phyloP scores from a whole-genome alignment of 2,113 vertebrate species.

The Esox niger region DNA sequence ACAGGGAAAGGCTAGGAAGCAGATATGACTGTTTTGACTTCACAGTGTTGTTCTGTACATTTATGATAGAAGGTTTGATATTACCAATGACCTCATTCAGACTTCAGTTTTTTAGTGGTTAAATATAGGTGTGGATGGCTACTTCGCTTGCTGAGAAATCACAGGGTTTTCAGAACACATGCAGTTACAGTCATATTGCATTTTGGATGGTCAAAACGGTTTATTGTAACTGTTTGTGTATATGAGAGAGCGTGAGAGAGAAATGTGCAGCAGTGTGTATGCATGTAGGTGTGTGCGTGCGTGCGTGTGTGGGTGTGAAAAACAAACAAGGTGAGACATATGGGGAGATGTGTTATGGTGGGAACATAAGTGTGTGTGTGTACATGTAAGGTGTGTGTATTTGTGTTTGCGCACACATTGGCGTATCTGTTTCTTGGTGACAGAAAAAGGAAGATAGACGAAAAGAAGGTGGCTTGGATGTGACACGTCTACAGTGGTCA shows the following conservation, averaged over 20 bases:
- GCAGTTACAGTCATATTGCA: no score
- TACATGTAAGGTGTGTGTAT: not conserved
- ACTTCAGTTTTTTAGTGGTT: no score
- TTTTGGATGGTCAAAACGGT: no score
- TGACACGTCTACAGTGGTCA: not conserved
- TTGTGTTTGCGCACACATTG: not conserved
- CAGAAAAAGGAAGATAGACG: not conserved
- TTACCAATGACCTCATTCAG: not conserved
- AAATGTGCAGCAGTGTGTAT: no score
- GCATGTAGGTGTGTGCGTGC: no score
- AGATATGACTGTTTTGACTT: slow-evolving; percentile 1
- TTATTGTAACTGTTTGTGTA: not conserved
- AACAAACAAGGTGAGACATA: not conserved
- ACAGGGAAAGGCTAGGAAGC: slow-evolving; percentile 1
- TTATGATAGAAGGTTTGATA: not conserved
- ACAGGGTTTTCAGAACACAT: no score
- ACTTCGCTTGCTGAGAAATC: no score
- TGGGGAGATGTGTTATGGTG: not conserved
- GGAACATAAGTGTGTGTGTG: not conserved
- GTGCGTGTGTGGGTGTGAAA: slow-evolving; percentile 2
- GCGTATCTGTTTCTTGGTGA: not conserved
- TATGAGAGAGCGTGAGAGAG: not conserved
- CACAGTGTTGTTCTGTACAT: not conserved
- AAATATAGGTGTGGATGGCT: no score
- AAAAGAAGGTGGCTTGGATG: not conserved